Evolutionary conservation across 2,797 vertebrate genomes (phyloP).

Genomic region (Girardinus metallicus): DNA sequence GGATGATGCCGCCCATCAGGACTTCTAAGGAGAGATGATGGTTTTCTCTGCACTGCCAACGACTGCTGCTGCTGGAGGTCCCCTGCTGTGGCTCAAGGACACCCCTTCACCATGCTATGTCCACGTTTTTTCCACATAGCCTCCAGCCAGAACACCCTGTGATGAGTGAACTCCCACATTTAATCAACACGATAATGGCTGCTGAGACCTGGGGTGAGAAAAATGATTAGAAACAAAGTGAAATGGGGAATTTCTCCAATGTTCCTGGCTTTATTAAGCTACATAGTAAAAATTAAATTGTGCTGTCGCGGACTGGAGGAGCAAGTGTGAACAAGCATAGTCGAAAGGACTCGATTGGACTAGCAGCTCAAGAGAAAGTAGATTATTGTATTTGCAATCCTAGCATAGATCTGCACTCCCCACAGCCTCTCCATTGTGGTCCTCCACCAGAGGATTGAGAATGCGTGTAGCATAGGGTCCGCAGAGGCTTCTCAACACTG

Average conservation of each 20-base stretch:
- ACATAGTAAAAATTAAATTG: neutral
- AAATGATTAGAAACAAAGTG: constrained; percentile 9
- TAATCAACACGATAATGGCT: constrained; percentile 61
- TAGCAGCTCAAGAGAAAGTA: constrained; percentile 28
- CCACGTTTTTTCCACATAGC: constrained; percentile 26
- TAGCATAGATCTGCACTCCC: constrained; percentile 12
- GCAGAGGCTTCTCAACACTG: constrained; percentile 62
- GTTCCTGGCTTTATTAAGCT: neutral
- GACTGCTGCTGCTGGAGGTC: constrained; percentile 44
- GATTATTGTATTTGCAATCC: constrained; percentile 49
- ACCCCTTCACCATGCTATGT: constrained; percentile 37
- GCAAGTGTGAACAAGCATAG: constrained; percentile 31
- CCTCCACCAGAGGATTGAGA: constrained; percentile 45
- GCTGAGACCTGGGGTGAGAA: constrained; percentile 29
- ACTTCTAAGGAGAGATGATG: constrained; percentile 59
- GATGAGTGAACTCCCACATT: constrained; percentile 67
- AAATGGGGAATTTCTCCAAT: constrained; percentile 5
- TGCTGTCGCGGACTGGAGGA: constrained; percentile 34
- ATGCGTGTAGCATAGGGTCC: constrained; percentile 56
- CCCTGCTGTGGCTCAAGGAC: constrained; percentile 56
- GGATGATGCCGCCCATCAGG: constrained; percentile 42
- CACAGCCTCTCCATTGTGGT: constrained; percentile 16
- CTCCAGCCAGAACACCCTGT: constrained; percentile 55
- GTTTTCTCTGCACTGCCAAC: constrained; percentile 39
- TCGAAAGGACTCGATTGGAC: constrained; percentile 32